Conservation (phyloP, 1,140 invertebrate genomes). For the Colletes gigas region DNA sequence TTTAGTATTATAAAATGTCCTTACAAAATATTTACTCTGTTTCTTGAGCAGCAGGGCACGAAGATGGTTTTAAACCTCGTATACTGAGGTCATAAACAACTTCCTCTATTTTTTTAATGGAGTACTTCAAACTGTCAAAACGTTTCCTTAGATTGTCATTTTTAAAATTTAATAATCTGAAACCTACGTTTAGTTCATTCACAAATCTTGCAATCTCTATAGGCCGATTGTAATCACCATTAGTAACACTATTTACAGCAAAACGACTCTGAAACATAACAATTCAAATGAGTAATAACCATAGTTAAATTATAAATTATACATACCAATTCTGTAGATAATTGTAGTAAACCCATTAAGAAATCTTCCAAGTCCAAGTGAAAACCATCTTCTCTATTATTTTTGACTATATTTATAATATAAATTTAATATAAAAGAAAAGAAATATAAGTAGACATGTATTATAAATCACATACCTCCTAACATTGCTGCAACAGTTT, state of each 20-base stretch:
- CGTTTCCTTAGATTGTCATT: constrained; percentile 93
- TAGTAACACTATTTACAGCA: constrained; percentile 93
- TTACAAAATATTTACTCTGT: constrained; percentile 39
- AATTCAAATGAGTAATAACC: neutral
- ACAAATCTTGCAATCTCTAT: constrained; percentile 93
- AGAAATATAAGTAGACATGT: neutral
- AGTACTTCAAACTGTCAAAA: constrained; percentile 95
- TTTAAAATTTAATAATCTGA: constrained; percentile 93
- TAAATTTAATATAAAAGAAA: constrained; percentile 19
- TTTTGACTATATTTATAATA: constrained; percentile 81
- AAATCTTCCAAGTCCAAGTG: constrained; percentile 96
- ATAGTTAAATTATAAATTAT: neutral
- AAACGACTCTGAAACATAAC: constrained; percentile 82
- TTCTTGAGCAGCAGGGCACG: constrained; percentile 27
- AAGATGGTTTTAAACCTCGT: constrained; percentile 85
- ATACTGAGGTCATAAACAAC: constrained; percentile 96
- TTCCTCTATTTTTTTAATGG: constrained; percentile 97
- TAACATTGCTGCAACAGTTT: constrained; percentile 89
- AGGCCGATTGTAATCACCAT: constrained; percentile 90
- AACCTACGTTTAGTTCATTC: constrained; percentile 92
- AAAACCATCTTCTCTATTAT: constrained; percentile 86
- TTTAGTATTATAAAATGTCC: neutral
- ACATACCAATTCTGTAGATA: constrained; percentile 91
- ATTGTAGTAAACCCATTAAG: constrained; percentile 89
- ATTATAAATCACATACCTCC: constrained; percentile 83